phyloP scores from a whole-genome alignment of 2,113 vertebrate species.

The Ellobius talpinus region DNA sequence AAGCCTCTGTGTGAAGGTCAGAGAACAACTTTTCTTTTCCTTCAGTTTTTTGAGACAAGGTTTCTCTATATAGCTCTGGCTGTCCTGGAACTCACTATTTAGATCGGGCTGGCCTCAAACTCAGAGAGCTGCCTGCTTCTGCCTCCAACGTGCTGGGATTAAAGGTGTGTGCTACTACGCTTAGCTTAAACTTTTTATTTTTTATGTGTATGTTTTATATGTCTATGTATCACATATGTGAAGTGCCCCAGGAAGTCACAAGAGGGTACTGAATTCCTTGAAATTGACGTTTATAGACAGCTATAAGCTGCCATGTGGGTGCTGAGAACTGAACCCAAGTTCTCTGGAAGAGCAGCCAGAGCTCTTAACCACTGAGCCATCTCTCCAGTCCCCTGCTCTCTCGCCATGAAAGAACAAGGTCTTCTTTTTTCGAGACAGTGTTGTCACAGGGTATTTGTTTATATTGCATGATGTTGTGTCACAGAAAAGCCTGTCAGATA shows the following conservation, averaged over 20 bases:
- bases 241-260: background rate
- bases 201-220: background rate
- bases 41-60: background rate
- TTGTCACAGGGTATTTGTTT: background rate
- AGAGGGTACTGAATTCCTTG: background rate
- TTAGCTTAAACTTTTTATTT: background rate
- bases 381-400: background rate
- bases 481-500: background rate
- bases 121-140: background rate
- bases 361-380: background rate
- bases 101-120: background rate
- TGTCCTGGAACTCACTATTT: background rate
- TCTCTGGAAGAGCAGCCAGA: background rate
- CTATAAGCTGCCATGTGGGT: background rate
- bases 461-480: background rate
- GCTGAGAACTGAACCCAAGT: background rate
- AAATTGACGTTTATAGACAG: background rate
- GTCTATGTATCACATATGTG: background rate
- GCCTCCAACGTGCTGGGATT: background rate
- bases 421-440: background rate
- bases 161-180: background rate
- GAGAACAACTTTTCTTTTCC: background rate
- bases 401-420: background rate
- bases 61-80: background rate
- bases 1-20: background rate